Evolutionary conservation across 2,113 vertebrate species (phyloP).

Genomic region (Chloroceryle aenea): DNA sequence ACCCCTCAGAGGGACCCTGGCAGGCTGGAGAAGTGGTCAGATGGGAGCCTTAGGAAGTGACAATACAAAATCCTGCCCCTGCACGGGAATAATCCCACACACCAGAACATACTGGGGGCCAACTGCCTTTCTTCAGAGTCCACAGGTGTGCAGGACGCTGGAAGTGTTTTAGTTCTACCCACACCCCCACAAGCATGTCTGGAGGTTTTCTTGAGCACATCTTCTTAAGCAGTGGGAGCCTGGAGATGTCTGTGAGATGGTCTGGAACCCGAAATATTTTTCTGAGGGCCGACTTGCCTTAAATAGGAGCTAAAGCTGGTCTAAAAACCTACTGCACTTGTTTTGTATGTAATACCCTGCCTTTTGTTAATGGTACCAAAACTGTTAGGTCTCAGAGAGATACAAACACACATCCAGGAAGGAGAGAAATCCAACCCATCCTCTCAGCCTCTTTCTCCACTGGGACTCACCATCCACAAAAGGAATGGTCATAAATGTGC

Average conservation of each 20-base stretch:
- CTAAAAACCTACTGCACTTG: background rate
- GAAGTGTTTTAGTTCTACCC: background rate
- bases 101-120: background rate
- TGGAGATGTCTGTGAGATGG: background rate
- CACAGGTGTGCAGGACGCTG: background rate
- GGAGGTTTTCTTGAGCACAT: background rate
- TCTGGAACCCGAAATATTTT: background rate
- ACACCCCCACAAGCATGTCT: rapidly evolving
- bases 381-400: background rate
- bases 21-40: background rate
- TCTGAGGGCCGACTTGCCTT: background rate
- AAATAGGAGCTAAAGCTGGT: background rate
- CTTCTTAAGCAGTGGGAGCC: background rate
- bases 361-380: background rate
- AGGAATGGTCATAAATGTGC: background rate
- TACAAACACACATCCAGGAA: rapidly evolving
- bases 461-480: rapidly evolving
- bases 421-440: background rate
- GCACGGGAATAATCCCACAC: background rate
- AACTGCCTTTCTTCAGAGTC: too few species aligned
- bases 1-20: background rate
- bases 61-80: background rate
- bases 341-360: background rate
- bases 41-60: background rate
- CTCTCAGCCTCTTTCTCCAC: background rate